Conservation (phyloP, 35 echinoderm and acorn worm genomes). For the Strongylocentrotus purpuratus region DNA sequence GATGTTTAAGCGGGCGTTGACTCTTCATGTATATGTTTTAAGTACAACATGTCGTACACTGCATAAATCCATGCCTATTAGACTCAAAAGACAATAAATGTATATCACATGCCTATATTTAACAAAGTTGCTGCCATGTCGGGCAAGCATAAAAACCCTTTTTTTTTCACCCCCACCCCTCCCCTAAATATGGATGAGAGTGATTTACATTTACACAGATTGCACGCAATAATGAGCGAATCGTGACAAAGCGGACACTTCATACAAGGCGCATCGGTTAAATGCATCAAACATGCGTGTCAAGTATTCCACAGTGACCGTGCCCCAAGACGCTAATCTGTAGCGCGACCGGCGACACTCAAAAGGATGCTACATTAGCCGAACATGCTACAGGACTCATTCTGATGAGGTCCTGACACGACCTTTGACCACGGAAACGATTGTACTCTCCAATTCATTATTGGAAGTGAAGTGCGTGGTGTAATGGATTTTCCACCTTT, state of each 20-base stretch:
- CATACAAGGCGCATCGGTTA: neutral
- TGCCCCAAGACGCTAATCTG: neutral
- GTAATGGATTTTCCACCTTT: neutral
- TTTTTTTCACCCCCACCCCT: neutral
- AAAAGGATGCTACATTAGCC: neutral
- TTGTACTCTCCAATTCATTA: neutral
- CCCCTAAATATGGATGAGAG: neutral
- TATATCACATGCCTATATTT: too few species aligned
- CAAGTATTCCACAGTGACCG: neutral
- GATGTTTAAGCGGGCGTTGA: too few species aligned
- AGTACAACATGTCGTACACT: too few species aligned
- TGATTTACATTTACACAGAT: neutral
- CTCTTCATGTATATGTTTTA: too few species aligned
- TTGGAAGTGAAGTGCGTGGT: neutral
- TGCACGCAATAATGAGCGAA: neutral
- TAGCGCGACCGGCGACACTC: neutral
- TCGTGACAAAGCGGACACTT: neutral
- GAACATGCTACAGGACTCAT: neutral
- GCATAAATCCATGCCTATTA: too few species aligned
- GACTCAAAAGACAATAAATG: too few species aligned
- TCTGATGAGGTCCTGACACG: neutral
- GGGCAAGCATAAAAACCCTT: too few species aligned
- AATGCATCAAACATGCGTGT: neutral
- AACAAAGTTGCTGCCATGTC: too few species aligned
- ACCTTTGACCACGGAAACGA: neutral